Conservation (phyloP, 1,140 invertebrate species). For the Zaprionus ghesquierei region DNA sequence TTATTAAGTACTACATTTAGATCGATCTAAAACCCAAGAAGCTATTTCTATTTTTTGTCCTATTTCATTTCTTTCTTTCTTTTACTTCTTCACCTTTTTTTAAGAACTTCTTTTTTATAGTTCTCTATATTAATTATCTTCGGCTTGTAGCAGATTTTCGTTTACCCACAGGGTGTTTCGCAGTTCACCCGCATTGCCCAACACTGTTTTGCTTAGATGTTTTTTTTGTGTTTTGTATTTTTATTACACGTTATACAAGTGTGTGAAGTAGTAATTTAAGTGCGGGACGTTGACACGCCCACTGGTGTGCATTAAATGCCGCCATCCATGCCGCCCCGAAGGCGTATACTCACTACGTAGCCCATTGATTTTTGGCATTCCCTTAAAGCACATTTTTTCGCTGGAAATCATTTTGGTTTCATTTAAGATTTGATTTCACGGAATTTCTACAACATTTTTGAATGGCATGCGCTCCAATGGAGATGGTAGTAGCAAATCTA, state of each 20-base stretch:
- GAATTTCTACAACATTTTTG: constrained; percentile 35
- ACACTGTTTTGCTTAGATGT: constrained; percentile 2
- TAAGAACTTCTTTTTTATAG: no score
- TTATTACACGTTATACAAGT: constrained; percentile 77
- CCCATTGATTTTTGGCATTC: constrained; percentile 70
- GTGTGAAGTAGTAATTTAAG: constrained; percentile 81
- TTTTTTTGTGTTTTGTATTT: constrained; percentile 24
- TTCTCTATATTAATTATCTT: no score
- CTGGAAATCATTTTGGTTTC: constrained; percentile 41
- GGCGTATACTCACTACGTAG: constrained; percentile 34
- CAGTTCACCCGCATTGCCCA: background rate
- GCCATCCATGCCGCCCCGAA: constrained; percentile 45
- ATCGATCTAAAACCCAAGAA: no score
- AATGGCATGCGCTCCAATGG: constrained; percentile 36
- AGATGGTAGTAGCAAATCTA: background rate
- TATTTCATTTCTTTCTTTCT: no score
- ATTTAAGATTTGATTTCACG: constrained; percentile 32
- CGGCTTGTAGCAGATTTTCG: background rate
- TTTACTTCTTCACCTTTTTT: no score
- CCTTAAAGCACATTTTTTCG: constrained; percentile 67
- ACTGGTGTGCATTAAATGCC: constrained; percentile 63
- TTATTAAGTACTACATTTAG: no score
- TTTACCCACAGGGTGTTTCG: background rate
- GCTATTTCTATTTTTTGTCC: no score
- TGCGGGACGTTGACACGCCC: constrained; percentile 61